Base-by-base conservation (phyloP, 2,113 vertebrate genomes). In the Caracal caracal region DNA sequence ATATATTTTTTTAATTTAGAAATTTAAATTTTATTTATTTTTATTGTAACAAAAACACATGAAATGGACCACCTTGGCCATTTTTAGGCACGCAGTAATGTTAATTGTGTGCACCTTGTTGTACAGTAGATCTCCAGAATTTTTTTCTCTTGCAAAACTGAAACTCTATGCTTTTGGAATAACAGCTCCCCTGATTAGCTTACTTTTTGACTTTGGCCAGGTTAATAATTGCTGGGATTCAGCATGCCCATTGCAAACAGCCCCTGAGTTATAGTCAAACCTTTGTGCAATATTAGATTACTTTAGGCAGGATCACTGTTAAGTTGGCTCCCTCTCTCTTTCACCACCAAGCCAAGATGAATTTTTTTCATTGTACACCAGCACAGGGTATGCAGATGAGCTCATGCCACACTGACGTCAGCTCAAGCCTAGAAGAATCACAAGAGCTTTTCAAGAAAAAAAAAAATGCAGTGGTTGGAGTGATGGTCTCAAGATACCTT, bases 201-300 rank as follows among this genome's bases (percentile, higher is more conserved):
- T 47, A 70, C 65, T 89, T 56, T 93, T 53, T 81, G 4, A 78
- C 40, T 88, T 82, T 51, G 73, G 24, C 73, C 33, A n/a, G 93
- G 56, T 95, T 82, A 94, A 86, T 96, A 65, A 94, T 93, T 94
- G 91, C 89, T 93, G 51, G 26, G 70, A 75, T 91, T 82, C 66
- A 30, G 56, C 65, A 70, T 97, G 53, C 53, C 81, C 47, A 30
- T 30, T 22, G n/a, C 71, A 91, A 73, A 73, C 47, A 92, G 5
- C 70, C n/a, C 9, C 80, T 0, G 2, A 66, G 65, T 81, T 66
- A 4, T 59, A 43, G 3, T 92, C 70, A 79, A 49, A 83, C 19
- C 2, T 75, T 88, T 71, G 75, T 35, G 43, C n/a, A 28, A 15
- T 51, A 7, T 79, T 33, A 51, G 26, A 59, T 79, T 5, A 5